Conservation (phyloP, 2,888 invertebrate species). For the Dasypogon diadema region DNA sequence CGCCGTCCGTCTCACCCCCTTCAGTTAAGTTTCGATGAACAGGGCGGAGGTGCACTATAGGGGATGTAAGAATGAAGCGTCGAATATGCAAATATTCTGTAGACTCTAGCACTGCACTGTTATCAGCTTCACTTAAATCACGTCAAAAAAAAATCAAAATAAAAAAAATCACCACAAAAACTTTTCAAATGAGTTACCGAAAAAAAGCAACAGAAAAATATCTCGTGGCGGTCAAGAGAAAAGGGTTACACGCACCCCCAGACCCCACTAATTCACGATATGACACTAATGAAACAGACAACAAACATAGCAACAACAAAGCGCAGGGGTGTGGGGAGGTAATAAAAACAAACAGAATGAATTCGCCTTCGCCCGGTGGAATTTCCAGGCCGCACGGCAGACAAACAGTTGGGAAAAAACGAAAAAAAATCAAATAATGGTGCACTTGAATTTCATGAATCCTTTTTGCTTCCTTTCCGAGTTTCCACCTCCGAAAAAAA, state of each 20-base stretch:
- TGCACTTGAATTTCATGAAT: conserved; percentile 50
- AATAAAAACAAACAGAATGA: conserved; percentile 14
- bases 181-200: neutral
- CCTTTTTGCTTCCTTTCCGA: conserved; percentile 26
- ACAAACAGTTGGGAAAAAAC: conserved; percentile 30
- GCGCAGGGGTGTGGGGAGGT: neutral
- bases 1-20: conserved; percentile 7
- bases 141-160: conserved; percentile 1
- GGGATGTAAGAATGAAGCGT: neutral
- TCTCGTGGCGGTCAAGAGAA: conserved; percentile 22
- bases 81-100: conserved; percentile 15
- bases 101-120: conserved; percentile 23
- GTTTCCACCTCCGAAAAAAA: conserved; percentile 12
- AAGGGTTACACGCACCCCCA: conserved; percentile 27
- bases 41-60: neutral
- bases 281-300: conserved; percentile 45
- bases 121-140: conserved; percentile 31
- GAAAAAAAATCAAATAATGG: conserved; percentile 49
- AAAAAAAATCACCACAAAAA: neutral
- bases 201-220: neutral
- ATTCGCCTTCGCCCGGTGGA: conserved; percentile 10
- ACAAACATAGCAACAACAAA: conserved; percentile 39
- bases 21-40: neutral
- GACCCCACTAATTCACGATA: conserved; percentile 45
- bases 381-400: conserved; percentile 28